phyloP scores from a whole-genome alignment of 2,113 vertebrate species.

The Empidonax alnorum region DNA sequence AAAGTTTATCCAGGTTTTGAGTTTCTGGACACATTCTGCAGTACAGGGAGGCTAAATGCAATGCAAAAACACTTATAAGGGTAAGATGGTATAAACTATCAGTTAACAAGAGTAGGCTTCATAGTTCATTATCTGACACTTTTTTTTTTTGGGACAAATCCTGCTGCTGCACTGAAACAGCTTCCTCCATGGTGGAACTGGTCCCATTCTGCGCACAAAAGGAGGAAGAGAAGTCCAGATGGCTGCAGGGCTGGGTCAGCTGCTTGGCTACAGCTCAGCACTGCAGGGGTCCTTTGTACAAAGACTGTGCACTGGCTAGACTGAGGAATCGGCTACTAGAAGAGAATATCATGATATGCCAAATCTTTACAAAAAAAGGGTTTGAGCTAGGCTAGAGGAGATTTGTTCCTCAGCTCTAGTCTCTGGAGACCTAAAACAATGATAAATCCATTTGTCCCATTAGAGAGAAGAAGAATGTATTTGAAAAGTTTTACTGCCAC shows the following conservation, averaged over 20 bases:
- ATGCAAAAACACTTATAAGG: background rate
- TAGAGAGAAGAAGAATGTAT: background rate
- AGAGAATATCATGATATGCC: background rate
- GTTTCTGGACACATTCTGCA: conserved; percentile 82
- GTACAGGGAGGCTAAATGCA: conserved; percentile 83
- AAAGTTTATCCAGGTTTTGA: conserved; percentile 81
- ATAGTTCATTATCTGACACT: background rate
- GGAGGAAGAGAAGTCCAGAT: conserved; percentile 63
- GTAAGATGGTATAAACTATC: background rate
- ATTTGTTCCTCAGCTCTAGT: background rate
- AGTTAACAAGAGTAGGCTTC: background rate
- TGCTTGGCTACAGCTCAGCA: conserved; percentile 47
- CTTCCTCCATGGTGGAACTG: conserved; percentile 30
- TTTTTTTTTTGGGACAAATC: conserved; percentile 10
- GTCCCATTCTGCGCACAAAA: conserved; percentile 50
- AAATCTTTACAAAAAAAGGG: background rate
- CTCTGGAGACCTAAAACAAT: background rate
- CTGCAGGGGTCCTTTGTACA: conserved; percentile 36
- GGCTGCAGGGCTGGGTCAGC: conserved; percentile 24
- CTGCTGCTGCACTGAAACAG: background rate
- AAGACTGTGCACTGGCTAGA: background rate
- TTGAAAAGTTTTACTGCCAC: background rate
- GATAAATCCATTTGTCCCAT: background rate
- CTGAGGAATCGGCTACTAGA: background rate
- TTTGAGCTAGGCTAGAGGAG: background rate